Evolutionary conservation across 2,888 invertebrate genomes (phyloP).

Genomic region (Amblyteles armatorius): DNA sequence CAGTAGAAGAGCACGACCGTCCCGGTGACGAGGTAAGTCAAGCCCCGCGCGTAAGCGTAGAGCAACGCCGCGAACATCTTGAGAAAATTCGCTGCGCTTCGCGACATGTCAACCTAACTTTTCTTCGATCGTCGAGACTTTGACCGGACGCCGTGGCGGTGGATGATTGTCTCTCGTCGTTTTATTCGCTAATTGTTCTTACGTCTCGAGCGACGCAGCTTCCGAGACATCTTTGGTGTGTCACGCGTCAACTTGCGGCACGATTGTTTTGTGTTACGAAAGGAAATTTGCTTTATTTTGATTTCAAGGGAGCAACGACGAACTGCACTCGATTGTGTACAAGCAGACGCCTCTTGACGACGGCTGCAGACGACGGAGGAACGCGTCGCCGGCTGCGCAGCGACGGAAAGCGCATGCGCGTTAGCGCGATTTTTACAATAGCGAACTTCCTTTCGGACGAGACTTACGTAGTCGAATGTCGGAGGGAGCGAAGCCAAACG

Average conservation of each 20-base stretch:
- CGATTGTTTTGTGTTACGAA: not conserved
- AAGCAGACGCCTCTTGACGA: not conserved
- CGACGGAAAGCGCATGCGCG: not conserved
- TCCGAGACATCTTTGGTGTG: not conserved
- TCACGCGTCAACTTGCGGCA: not conserved
- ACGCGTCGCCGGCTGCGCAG: not conserved
- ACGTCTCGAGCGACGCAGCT: not conserved
- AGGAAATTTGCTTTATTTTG: not conserved
- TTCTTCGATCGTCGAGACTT: not conserved
- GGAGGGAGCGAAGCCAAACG: not conserved
- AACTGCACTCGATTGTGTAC: not conserved
- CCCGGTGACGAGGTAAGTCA: constrained; percentile 74
- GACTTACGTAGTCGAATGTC: not conserved
- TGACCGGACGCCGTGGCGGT: not conserved
- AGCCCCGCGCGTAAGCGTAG: constrained; percentile 76
- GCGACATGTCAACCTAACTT: constrained; percentile 59
- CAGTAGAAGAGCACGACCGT: constrained; percentile 79
- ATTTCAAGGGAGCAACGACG: not conserved
- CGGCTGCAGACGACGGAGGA: constrained; percentile 3
- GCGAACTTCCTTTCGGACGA: not conserved
- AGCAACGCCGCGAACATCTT: constrained; percentile 73
- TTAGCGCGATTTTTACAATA: not conserved
- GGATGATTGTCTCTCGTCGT: not conserved
- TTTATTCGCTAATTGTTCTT: not conserved
- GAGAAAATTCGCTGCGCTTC: constrained; percentile 68